Base-by-base conservation (phyloP, 2,888 invertebrate genomes). In the Lathronympha strigana region DNA sequence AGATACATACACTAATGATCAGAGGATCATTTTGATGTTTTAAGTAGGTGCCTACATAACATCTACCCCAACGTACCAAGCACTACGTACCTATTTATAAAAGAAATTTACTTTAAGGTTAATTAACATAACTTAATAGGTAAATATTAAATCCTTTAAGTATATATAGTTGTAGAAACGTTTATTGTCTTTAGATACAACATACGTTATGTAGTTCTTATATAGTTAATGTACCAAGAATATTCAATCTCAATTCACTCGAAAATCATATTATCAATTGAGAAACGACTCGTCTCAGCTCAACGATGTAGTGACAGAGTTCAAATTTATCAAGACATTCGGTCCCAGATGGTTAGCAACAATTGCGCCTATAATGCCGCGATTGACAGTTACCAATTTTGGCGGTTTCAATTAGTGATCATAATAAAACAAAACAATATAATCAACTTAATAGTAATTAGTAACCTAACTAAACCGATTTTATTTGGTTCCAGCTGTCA, bases 251-350 rank as follows among this genome's bases (percentile, higher is more conserved):
- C 9, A 36, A 1, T 5, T 23, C 25, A 15, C 54, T 63, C 15
- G 19, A 38, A 49, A 63, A 55, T 47, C 21, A 47, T 49, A 57
- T 49, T 63, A 63, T 63, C 55, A 63, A 63, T 63, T 63, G 63
- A 63, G 15, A 63, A 58, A 64, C 21, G 51, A 64, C 43, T 45
- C 45, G 45, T 36, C 51, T 49, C 45, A 13, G 13, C 21, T 45
- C 51, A 60, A 60, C 45, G 36, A 64, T 60, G 51, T 60, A 36
- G 58, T 60, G 64, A 64, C 64, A 64, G 58, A 64, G 64, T 64
- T 64, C 51, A 64, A 64, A 58, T 64, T 51, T 60, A 53, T 64
- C 58, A 60, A 64, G 64, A 36, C 45, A 21, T 53, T 43, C 23
- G 45, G 51, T 43, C 23, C 64, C 58, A 64, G 58, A 53, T 64